These are phyloP conservation scores for Austrolebias charrua DNA, from an alignment of 2,797 vertebrate genomes.

Conservation along the genomic window DNA sequence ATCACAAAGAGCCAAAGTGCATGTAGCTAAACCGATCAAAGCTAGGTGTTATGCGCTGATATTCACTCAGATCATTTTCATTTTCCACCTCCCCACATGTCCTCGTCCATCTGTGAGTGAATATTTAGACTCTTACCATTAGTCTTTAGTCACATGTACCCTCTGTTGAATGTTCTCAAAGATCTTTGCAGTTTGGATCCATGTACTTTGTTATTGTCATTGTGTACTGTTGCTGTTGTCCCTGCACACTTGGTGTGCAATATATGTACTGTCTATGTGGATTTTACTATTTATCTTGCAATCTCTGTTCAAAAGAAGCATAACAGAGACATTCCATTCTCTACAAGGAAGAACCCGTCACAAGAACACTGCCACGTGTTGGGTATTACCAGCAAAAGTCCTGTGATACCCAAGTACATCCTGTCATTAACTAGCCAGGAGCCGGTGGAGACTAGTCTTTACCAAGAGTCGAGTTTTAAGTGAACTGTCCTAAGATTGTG, in stretches of 20 bases:
- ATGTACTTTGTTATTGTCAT: conserved; percentile 44
- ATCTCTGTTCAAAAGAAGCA: conserved; percentile 54
- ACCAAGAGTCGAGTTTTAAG: conserved; percentile 1
- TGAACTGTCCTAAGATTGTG: conserved; percentile 14
- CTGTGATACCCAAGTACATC: conserved; percentile 14
- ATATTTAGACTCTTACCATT: conserved; percentile 25
- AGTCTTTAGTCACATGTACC: conserved; percentile 37
- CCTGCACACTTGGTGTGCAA: conserved; percentile 48
- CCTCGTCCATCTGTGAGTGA: conserved; percentile 29
- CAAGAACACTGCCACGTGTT: conserved; percentile 22
- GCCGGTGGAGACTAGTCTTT: conserved; percentile 31
- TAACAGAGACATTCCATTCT: conserved; percentile 76
- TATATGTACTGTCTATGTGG: conserved; percentile 32
- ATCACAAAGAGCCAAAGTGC: conserved; percentile 34
- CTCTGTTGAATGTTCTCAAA: conserved; percentile 24
- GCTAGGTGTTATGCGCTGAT: conserved; percentile 29
- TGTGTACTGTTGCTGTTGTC: conserved; percentile 33
- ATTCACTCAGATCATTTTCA: conserved; percentile 29
- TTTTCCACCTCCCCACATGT: conserved; percentile 8
- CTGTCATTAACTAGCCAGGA: conserved; percentile 29
- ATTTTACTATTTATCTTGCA: conserved; percentile 47
- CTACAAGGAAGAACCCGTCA: conserved; percentile 40
- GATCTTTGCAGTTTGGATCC: conserved; percentile 33
- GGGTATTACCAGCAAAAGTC: conserved; percentile 26
- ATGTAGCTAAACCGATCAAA: conserved; percentile 15